These are phyloP conservation scores for Atherinomorus stipes DNA, from an alignment of 2,113 vertebrate species.

Conservation along the genomic window DNA sequence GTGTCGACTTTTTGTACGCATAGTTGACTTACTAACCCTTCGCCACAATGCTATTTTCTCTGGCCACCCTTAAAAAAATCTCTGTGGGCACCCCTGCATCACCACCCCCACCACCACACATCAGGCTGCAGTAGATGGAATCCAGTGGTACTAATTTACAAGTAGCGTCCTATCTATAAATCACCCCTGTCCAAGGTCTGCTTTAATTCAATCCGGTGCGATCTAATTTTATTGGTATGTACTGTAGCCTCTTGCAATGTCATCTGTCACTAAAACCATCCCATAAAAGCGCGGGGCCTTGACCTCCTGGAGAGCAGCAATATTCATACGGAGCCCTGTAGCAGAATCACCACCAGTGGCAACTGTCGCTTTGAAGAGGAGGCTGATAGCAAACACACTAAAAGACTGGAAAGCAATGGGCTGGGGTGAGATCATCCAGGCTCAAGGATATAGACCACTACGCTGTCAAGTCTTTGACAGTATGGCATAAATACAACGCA, in stretches of 20 bases:
- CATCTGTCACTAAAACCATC: constrained; percentile 72
- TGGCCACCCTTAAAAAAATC: too few species aligned
- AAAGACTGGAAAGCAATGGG: constrained; percentile 13
- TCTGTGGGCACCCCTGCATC: too few species aligned
- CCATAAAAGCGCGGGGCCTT: constrained; percentile 72
- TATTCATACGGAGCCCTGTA: constrained; percentile 28
- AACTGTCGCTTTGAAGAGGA: constrained; percentile 16
- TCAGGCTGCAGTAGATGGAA: constrained; percentile 32
- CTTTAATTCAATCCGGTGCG: constrained; percentile 75
- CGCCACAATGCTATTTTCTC: too few species aligned
- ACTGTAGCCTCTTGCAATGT: constrained; percentile 73
- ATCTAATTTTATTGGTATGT: constrained; percentile 78
- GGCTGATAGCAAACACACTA: constrained; percentile 21
- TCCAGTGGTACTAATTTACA: constrained; percentile 59
- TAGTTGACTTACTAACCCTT: too few species aligned
- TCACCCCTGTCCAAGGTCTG: constrained; percentile 71
- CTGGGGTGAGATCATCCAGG: not conserved
- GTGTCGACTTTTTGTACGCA: too few species aligned
- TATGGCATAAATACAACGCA: not conserved
- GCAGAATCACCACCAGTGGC: constrained; percentile 12
- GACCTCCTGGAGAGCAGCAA: constrained; percentile 62
- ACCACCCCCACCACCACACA: constrained; percentile 8
- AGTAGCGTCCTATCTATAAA: constrained; percentile 68
- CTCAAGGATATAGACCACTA: not conserved
- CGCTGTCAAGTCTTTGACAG: not conserved